A percentile compares a stretch with the other conserved stretches of the same genome.
Conservation (phyloP, 2,113 vertebrate genomes). For the Pluvialis apricaria region DNA sequence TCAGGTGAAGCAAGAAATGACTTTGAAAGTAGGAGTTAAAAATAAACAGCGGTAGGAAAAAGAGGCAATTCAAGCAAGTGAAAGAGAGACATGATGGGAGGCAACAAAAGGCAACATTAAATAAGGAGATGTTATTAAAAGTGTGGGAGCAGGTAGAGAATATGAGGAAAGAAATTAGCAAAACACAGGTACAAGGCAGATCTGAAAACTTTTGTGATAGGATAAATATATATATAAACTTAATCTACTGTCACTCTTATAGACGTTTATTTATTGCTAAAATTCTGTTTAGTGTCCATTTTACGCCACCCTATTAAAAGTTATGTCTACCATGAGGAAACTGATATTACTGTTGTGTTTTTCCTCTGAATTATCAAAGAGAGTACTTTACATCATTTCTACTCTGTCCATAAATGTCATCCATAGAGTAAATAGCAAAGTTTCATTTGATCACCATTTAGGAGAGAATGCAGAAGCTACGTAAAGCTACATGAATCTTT, state of each 20-base stretch:
- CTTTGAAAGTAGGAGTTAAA: not conserved
- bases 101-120: slow-evolving; percentile 2
- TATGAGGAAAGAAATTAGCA: not conserved
- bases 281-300: not conserved
- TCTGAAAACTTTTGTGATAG: not conserved
- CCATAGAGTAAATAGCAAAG: not conserved
- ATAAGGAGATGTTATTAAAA: not conserved
- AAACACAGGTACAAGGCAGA: not conserved
- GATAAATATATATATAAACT: not conserved
- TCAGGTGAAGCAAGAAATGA: not conserved
- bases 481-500: not conserved
- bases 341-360: not conserved
- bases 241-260: not conserved
- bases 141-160: not conserved
- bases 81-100: not conserved
- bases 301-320: not conserved
- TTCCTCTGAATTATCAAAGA: not conserved
- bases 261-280: not conserved
- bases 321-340: not conserved
- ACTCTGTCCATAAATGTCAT: not conserved
- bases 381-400: not conserved
- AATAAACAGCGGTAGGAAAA: not conserved
- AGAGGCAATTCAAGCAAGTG: not conserved
- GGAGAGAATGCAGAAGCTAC: not conserved
- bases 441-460: not conserved